Conservation (phyloP, 37 sponge, comb jelly and placozoan species). For the Cladorhizidae sp. region DNA sequence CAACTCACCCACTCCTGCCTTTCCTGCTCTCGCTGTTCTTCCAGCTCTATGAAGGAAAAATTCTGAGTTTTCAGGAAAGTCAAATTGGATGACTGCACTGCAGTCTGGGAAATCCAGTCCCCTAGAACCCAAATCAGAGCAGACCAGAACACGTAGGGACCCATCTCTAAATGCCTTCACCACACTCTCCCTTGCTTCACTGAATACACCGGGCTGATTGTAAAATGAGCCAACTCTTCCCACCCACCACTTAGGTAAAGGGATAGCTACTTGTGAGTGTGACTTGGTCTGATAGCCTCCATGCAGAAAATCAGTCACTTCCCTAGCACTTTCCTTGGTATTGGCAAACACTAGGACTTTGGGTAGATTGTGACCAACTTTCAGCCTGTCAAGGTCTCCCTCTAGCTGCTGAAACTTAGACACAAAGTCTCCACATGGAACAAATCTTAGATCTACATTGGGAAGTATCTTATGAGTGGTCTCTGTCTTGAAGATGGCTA, state of each 20-base stretch:
- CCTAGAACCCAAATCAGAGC: slow-evolving; percentile 72
- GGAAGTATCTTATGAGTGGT: slow-evolving; percentile 47
- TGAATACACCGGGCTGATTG: slow-evolving; percentile 25
- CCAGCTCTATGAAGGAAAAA: slow-evolving; percentile 86
- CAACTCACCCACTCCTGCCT: slow-evolving; percentile 67
- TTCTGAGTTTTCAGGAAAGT: slow-evolving; percentile 77
- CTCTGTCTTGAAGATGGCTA: slow-evolving; percentile 46
- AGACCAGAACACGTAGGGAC: slow-evolving; percentile 42
- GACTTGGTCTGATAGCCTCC: slow-evolving; percentile 11
- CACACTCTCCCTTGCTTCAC: slow-evolving; percentile 21
- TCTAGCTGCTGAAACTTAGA: slow-evolving; percentile 1
- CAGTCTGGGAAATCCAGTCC: slow-evolving; percentile 81
- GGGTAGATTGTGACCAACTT: neutral
- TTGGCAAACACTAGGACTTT: slow-evolving; percentile 61
- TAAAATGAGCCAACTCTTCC: neutral
- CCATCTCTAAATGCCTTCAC: slow-evolving; percentile 56
- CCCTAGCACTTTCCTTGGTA: slow-evolving; percentile 15
- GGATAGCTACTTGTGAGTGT: slow-evolving; percentile 1
- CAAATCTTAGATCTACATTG: slow-evolving; percentile 32
- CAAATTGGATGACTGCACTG: slow-evolving; percentile 75
- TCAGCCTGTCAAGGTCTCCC: slow-evolving; percentile 18
- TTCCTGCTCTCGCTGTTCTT: slow-evolving; percentile 80
- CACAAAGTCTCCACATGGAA: neutral
- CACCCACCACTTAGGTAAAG: slow-evolving; percentile 9
- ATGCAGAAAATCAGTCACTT: neutral